A percentile compares a stretch with the other conserved stretches of the same genome.
phyloP scores from a whole-genome alignment of 2,888 invertebrate genomes.

The Oscheius sp. region DNA sequence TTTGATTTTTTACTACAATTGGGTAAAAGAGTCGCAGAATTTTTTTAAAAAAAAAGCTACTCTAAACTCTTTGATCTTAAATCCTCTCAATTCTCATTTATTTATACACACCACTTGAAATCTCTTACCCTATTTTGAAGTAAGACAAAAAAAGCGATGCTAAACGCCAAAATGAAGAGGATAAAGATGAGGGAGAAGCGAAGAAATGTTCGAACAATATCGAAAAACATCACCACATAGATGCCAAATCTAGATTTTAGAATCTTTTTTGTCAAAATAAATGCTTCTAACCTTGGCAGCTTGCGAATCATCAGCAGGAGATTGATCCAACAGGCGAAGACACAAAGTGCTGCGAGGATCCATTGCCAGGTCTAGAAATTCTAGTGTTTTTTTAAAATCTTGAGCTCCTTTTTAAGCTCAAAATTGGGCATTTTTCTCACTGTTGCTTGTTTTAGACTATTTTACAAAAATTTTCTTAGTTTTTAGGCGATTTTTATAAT shows the following conservation, averaged over 20 bases:
- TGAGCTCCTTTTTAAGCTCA: too few relatives aligned
- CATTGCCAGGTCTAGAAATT: conserved; percentile 73
- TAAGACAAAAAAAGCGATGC: conserved; percentile 60
- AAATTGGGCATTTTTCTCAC: too few relatives aligned
- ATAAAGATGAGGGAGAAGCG: conserved; percentile 71
- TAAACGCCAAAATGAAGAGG: conserved; percentile 66
- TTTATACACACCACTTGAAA: neutral
- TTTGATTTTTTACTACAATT: too few relatives aligned
- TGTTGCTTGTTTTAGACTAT: too few relatives aligned
- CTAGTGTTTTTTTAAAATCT: neutral
- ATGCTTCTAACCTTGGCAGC: conserved; percentile 57
- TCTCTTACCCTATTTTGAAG: conserved; percentile 64
- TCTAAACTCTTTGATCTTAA: too few relatives aligned
- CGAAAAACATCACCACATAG: conserved; percentile 72
- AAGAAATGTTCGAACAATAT: conserved; percentile 71
- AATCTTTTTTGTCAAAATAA: neutral
- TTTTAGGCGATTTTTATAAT: too few relatives aligned
- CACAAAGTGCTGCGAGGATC: conserved; percentile 72
- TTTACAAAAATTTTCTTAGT: too few relatives aligned
- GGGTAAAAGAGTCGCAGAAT: too few relatives aligned
- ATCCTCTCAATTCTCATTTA: too few relatives aligned
- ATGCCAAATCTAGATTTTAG: conserved; percentile 69
- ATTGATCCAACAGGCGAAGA: conserved; percentile 73
- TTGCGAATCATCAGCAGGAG: conserved; percentile 71
- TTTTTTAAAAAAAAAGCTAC: too few relatives aligned